Evolutionary conservation across 2,113 vertebrate species (phyloP).

Genomic region (Dasyurus viverrinus): DNA sequence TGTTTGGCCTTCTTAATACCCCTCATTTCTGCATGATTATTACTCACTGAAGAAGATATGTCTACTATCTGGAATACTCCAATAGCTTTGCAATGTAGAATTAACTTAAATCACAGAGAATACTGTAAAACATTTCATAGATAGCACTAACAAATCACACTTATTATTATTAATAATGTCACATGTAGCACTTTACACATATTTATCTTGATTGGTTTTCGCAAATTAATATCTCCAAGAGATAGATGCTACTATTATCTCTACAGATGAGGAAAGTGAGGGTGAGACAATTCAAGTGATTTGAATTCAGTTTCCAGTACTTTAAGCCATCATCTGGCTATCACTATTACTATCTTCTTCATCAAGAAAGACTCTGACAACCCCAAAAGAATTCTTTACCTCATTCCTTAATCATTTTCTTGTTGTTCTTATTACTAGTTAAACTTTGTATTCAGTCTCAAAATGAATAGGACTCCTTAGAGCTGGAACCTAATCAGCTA

Average conservation of each 20-base stretch:
- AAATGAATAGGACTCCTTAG: neutral
- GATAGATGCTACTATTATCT: too few relatives aligned
- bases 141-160: neutral
- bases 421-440: neutral
- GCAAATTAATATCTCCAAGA: neutral
- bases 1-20: neutral
- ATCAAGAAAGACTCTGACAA: neutral
- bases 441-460: neutral
- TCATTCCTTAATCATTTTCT: neutral
- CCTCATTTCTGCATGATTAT: accelerated
- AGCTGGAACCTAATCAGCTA: neutral
- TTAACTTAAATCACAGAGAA: neutral
- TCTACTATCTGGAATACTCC: neutral
- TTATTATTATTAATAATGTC: neutral
- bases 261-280: neutral
- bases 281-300: neutral
- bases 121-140: neutral
- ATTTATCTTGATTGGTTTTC: neutral
- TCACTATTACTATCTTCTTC: neutral
- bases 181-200: neutral
- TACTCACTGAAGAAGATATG: neutral
- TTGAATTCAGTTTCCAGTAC: neutral
- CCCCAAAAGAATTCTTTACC: neutral
- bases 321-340: neutral
- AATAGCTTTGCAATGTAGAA: accelerated